Percentiles rank a stretch among this genome's conserved stretches.
Conservation (phyloP, 2,888 invertebrate species). For the Pilophorus perplexus region DNA sequence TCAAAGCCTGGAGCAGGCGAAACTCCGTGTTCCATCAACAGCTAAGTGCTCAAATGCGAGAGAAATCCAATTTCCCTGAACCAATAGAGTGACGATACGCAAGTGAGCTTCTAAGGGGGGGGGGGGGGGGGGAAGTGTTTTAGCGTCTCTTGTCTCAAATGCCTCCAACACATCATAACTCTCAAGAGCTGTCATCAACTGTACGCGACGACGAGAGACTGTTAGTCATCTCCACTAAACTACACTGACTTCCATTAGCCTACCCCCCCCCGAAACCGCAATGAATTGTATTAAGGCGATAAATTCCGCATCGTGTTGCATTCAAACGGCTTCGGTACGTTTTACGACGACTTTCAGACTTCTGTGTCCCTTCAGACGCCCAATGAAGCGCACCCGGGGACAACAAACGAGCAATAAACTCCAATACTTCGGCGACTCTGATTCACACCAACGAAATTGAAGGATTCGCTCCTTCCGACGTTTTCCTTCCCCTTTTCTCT, state of each 20-base stretch:
- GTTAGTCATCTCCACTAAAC: constrained; percentile 29
- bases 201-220: constrained; percentile 6
- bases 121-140: too few relatives aligned
- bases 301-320: constrained; percentile 35
- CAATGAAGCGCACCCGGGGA: constrained; percentile 27
- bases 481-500: not conserved
- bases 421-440: constrained; percentile 33
- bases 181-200: constrained; percentile 26
- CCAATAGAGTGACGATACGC: too few relatives aligned
- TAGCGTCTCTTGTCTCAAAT: constrained; percentile 18
- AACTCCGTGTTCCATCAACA: too few relatives aligned
- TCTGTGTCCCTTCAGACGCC: not conserved
- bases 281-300: constrained; percentile 35
- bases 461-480: constrained; percentile 22
- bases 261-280: not conserved
- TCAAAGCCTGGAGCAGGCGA: too few relatives aligned
- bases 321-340: constrained; percentile 2
- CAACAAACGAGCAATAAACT: constrained; percentile 39
- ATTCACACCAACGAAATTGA: constrained; percentile 34
- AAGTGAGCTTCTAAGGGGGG: too few relatives aligned
- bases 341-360: constrained; percentile 18
- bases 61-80: too few relatives aligned
- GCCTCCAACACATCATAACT: constrained; percentile 8
- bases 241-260: constrained; percentile 27
- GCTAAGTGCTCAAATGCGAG: too few relatives aligned